A percentile compares a stretch with the other conserved stretches of the same genome.
These are phyloP conservation scores for Leptoteleia sp. DNA, from an alignment of 1,140 invertebrate species.

Conservation along the genomic window DNA sequence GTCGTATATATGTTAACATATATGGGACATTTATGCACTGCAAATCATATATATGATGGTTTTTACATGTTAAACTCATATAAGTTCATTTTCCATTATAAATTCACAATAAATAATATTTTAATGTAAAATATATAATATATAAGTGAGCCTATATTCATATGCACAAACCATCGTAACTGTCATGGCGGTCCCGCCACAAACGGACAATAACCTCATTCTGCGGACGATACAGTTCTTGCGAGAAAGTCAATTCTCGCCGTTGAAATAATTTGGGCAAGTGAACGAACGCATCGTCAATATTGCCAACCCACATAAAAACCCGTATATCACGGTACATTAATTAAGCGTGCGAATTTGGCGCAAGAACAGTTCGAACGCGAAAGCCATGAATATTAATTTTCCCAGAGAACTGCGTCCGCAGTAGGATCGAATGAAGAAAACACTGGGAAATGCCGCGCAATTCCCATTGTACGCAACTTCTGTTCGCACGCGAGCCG, in stretches of 20 bases:
- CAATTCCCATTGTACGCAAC: constrained; percentile 19
- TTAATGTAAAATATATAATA: too few species aligned
- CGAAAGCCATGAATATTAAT: constrained; percentile 12
- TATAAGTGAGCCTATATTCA: too few species aligned
- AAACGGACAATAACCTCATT: not conserved
- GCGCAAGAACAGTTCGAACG: constrained; percentile 16
- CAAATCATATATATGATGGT: too few species aligned
- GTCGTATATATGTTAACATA: too few species aligned
- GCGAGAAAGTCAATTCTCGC: not conserved
- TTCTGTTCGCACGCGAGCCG: constrained; percentile 12
- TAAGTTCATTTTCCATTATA: too few species aligned
- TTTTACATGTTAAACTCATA: too few species aligned
- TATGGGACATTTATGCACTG: too few species aligned
- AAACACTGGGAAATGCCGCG: constrained; percentile 20
- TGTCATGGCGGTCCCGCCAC: too few species aligned
- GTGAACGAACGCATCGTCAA: not conserved
- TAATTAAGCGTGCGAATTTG: constrained; percentile 32
- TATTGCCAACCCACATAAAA: constrained; percentile 4
- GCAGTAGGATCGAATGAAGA: constrained; percentile 15
- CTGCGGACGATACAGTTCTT: not conserved
- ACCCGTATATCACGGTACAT: constrained; percentile 18
- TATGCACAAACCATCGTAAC: too few species aligned
- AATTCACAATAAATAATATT: too few species aligned
- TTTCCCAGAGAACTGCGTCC: constrained; percentile 23
- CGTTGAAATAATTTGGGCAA: not conserved